Conservation (phyloP, 2,888 invertebrate genomes). For the Celastrina argiolus region DNA sequence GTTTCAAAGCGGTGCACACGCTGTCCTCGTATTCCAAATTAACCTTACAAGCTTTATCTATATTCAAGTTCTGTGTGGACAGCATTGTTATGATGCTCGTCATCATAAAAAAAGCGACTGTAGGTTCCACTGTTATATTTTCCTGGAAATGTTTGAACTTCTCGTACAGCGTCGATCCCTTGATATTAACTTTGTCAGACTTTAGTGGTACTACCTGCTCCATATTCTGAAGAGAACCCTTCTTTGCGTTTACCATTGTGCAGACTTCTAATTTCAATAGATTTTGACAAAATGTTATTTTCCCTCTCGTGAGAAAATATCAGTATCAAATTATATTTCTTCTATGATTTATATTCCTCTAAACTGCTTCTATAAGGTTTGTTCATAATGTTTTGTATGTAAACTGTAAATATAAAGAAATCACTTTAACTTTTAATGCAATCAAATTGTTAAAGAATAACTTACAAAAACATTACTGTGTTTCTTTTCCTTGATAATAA, state of each 20-base stretch:
- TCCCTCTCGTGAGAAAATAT: not conserved
- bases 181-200: not conserved
- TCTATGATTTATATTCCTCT: not conserved
- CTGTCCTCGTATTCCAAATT: slow-evolving; percentile 83
- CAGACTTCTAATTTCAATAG: not conserved
- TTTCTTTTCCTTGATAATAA: not conserved
- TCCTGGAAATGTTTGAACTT: not conserved
- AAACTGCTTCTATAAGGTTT: not conserved
- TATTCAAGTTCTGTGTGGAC: slow-evolving; percentile 88
- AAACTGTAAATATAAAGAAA: not conserved
- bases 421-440: not conserved
- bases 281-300: not conserved
- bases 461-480: not conserved
- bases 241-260: not conserved
- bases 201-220: slow-evolving; percentile 1
- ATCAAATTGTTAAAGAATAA: not conserved
- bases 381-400: not conserved
- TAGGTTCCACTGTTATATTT: slow-evolving; percentile 7
- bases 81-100: slow-evolving; percentile 81
- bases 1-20: slow-evolving; percentile 84
- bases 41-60: slow-evolving; percentile 90
- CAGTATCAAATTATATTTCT: not conserved
- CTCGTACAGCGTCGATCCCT: not conserved
- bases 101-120: slow-evolving; percentile 73
- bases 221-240: not conserved